Conservation (phyloP, 2,797 vertebrate species). For the Cygnus olor region DNA sequence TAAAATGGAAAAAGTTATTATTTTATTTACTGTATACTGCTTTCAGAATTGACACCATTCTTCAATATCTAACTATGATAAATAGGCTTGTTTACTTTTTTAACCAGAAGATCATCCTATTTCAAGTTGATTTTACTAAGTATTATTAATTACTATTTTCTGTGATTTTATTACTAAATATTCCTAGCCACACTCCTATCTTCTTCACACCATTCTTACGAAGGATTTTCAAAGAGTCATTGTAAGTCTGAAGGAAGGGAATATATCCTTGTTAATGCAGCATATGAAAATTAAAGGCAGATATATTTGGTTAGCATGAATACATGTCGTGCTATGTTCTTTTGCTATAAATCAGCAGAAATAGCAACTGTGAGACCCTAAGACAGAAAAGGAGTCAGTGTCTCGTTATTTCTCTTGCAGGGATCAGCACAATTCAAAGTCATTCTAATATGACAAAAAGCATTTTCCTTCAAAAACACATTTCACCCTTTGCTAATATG, state of each 20-base stretch:
- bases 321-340: background rate
- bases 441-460: background rate
- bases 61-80: background rate
- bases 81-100: background rate
- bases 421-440: background rate
- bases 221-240: background rate
- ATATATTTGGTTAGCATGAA: background rate
- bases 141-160: background rate
- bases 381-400: background rate
- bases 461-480: background rate
- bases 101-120: background rate
- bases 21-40: background rate
- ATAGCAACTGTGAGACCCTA: background rate
- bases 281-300: slow-evolving; percentile 23
- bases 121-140: background rate
- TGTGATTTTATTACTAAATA: background rate
- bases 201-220: background rate
- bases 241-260: background rate
- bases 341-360: background rate
- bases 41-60: background rate
- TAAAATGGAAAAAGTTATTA: background rate
- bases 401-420: background rate
- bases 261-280: background rate
- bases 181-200: background rate
- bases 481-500: background rate